phyloP scores from a whole-genome alignment of 2,797 vertebrate species.

The Arnoldichthys spilopterus region DNA sequence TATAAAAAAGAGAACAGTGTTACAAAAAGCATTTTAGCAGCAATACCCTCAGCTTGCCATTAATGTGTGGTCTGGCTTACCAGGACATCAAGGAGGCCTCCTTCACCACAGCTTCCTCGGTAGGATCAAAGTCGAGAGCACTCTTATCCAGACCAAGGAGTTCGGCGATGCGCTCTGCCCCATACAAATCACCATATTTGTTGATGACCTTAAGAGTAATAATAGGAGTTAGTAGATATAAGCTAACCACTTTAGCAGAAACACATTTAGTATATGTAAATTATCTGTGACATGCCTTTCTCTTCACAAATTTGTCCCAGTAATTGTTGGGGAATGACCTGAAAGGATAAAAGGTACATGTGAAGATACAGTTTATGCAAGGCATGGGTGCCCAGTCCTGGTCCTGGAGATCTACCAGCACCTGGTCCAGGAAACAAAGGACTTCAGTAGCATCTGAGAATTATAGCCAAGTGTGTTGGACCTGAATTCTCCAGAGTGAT shows the following conservation, averaged over 20 bases:
- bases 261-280: slow-evolving; percentile 27
- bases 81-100: slow-evolving; percentile 94
- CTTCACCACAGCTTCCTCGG: slow-evolving; percentile 87
- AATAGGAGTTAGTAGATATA: not conserved
- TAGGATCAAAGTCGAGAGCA: slow-evolving; percentile 95
- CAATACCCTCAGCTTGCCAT: not conserved
- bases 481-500: no score
- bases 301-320: slow-evolving; percentile 99
- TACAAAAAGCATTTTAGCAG: not conserved
- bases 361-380: not conserved
- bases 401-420: no score
- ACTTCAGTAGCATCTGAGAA: no score
- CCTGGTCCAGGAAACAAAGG: no score
- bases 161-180: slow-evolving; percentile 95
- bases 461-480: no score
- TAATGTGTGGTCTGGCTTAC: slow-evolving; percentile 71
- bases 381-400: no score
- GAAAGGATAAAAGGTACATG: slow-evolving; percentile 42
- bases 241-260: not conserved
- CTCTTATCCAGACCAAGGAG: slow-evolving; percentile 96
- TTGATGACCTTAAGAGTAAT: slow-evolving; percentile 88
- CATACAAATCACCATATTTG: slow-evolving; percentile 96
- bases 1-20: slow-evolving; percentile 23
- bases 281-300: slow-evolving; percentile 81
- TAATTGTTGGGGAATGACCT: slow-evolving; percentile 98